phyloP scores from a whole-genome alignment of 2,888 invertebrate genomes.

The Eupithecia vulgata region DNA sequence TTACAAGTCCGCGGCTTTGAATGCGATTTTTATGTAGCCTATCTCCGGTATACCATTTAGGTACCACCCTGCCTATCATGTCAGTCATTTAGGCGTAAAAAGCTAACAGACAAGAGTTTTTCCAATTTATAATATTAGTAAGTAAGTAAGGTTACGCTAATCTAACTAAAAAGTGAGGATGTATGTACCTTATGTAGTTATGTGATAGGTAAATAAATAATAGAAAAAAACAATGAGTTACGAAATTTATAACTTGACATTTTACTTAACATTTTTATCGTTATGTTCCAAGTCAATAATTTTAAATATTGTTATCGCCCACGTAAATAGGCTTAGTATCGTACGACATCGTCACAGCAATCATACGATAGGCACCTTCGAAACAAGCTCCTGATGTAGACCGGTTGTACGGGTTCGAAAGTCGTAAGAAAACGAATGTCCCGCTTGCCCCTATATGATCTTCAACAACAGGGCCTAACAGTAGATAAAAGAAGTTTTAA shows the following conservation, averaged over 20 bases:
- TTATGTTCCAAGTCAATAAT: background rate
- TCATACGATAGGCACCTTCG: constrained; percentile 4
- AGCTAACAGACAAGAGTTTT: no score
- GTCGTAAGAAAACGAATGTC: background rate
- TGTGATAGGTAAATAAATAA: no score
- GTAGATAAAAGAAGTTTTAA: background rate
- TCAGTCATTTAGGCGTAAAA: no score
- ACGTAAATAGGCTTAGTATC: background rate
- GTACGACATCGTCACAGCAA: background rate
- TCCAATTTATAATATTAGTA: no score
- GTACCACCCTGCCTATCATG: no score
- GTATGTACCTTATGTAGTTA: no score
- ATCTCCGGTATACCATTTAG: no score
- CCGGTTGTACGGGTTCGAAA: constrained; percentile 7
- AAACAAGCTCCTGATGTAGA: background rate
- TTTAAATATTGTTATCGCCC: background rate
- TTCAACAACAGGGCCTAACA: background rate
- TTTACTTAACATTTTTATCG: background rate
- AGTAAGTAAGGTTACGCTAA: no score
- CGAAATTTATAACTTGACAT: background rate
- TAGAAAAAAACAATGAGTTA: background rate
- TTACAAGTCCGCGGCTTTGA: no score
- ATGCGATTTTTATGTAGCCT: no score
- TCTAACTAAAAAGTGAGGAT: no score
- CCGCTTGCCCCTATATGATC: background rate